Base-by-base conservation (phyloP, 2,888 invertebrate genomes). In the Drosophila kanekoi region DNA sequence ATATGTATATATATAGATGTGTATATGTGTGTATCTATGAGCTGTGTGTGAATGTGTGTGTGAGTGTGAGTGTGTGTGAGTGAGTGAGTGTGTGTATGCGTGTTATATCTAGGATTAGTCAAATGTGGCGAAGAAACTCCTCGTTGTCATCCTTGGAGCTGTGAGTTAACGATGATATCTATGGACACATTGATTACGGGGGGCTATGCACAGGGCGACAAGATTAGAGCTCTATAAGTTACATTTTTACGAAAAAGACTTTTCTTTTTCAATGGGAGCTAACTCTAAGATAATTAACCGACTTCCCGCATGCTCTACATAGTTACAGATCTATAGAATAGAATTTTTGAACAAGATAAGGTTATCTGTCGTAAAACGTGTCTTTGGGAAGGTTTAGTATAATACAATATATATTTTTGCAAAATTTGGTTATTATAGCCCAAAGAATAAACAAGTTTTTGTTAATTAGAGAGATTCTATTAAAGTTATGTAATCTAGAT, bases 191-290 rank as follows among this genome's bases (percentile, higher is more conserved):
- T 47, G 43, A 8, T 40, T 10, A 20, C 10, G 5, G 28, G 38
- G 35, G 38, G 20, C 70, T 76, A 76, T 62, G 57, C 72, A 72
- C 72, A 62, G 45, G 13, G 9, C 14, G 54, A 23, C 23, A 3
- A 40, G 28, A 28, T 32, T 33, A 37, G 9, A 32, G 14, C 8
- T 8, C 11, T 13, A 2, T 20, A 11, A 33, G 3, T 33, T 8
- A 10, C 11, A 33, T 10, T 33, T 33, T 33, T 33, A 33, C 4
- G 33, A 33, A 33, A 10, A 11, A 10, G 3, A 33, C 0, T 20
- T 0, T 20, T n/a, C n/a, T 20, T 20, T 20, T 20, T 20, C 20
- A 5, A 20, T 20, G 20, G 20, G 4, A 20, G 23, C 1, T 23
- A 23, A 9, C 4, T 23, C 20, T 20, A 20, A 20, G 20, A 20